Base-by-base conservation (phyloP, 1,140 invertebrate genomes). In the Venustaconcha ellipsiformis region DNA sequence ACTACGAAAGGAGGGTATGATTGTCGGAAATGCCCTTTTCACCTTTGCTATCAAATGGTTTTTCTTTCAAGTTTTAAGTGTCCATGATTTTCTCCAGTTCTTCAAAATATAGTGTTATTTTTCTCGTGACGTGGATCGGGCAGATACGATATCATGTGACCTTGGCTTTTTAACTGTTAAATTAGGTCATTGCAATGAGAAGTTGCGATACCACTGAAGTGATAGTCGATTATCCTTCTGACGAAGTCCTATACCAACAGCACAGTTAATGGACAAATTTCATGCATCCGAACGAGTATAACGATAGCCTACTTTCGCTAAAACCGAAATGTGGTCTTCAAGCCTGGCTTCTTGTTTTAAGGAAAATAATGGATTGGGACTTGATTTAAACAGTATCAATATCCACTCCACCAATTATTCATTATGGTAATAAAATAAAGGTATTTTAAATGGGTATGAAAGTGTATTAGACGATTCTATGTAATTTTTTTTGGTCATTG, bases 11-110 rank as follows among this genome's bases (percentile, higher is more conserved):
- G 76, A 17, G 11, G n/a, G 88, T 74, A 70, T 91, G 89, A 12
- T 83, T 86, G 48, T 89, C 63, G 4, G 84, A 80, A 79, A 87
- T 89, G 2, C 85, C 88, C 71, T 90, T 90, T 80, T 91, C 88
- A 82, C 90, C 89, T 63, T 90, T 82, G 76, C 89, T 90, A 67
- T 80, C 89, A 58, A 90, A 69, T 56, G 87, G 85, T 57, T 78
- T 73, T 67, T 83, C 37, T 13, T 37, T 60, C 30, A 89, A 58
- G 58, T 85, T 12, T 20, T 69, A 60, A 59, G 63, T 74, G 18
- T 18, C 60, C 5, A 74, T 20, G 26, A n/a, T 20, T 14, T 74
- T 30, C 11, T 74, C 65, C 18, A 74, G 56, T 12, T 74, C 56
- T 6, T 74, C 66, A 55, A 74, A 74, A 26, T 74, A 74, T 6